These are phyloP conservation scores for Diaprepes abbreviatus DNA, from an alignment of 2,888 invertebrate species.

Conservation along the genomic window DNA sequence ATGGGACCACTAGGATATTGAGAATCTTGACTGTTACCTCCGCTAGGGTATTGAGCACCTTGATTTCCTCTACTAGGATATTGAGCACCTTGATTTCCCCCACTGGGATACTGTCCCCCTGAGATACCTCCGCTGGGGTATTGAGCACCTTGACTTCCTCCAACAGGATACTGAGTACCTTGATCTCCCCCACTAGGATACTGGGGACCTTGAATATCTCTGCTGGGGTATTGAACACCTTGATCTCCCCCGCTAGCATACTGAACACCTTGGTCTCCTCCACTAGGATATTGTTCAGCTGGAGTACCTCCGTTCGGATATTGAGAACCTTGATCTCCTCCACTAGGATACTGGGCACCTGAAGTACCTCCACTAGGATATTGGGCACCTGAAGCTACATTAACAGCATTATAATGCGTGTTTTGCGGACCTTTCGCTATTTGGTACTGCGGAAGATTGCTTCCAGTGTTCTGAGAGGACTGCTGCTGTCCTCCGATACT, in stretches of 20 bases:
- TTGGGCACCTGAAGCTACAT: neutral
- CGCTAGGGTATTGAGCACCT: constrained; percentile 3
- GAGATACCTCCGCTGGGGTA: neutral
- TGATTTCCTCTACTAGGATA: neutral
- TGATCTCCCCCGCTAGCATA: neutral
- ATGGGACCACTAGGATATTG: neutral
- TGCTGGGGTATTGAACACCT: neutral
- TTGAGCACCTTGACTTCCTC: neutral
- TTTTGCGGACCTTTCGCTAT: constrained; percentile 23
- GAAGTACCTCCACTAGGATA: neutral
- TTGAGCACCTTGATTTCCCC: neutral
- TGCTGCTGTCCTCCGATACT: neutral
- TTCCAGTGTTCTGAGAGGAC: neutral
- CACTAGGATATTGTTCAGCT: neutral
- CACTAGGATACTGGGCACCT: neutral
- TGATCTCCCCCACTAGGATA: neutral
- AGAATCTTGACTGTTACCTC: neutral
- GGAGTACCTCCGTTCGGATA: neutral
- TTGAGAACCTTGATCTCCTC: neutral
- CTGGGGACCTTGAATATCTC: neutral
- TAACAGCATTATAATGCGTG: constrained; percentile 30
- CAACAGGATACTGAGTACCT: neutral
- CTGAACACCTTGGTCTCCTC: neutral
- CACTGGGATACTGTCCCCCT: constrained; percentile 7
- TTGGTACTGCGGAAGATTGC: constrained; percentile 29